Evolutionary conservation across 2,888 invertebrate species (phyloP).

Genomic region (Bellardia pandia): DNA sequence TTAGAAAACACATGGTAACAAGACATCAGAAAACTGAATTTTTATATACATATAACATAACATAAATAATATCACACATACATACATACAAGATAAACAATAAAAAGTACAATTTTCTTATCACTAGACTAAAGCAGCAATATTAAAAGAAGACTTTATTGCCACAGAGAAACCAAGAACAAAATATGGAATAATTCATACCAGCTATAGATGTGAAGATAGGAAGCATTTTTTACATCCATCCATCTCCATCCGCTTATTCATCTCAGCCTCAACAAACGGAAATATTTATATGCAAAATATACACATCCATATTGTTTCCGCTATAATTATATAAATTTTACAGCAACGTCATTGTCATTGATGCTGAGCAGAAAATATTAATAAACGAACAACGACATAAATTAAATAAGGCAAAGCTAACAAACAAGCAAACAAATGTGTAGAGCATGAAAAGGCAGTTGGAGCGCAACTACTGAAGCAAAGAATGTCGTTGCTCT

Average conservation of each 20-base stretch:
- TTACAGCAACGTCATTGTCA: not conserved
- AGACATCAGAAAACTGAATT: not conserved
- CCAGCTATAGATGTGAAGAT: not conserved
- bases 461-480: not conserved
- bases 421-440: not conserved
- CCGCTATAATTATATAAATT: constrained; percentile 36
- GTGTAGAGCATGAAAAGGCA: not conserved
- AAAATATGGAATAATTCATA: not conserved
- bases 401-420: constrained; percentile 17
- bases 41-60: not conserved
- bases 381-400: not conserved
- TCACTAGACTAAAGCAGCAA: not conserved
- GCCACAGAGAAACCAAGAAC: not conserved
- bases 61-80: not conserved
- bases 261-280: not conserved
- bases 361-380: constrained; percentile 13
- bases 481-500: not conserved
- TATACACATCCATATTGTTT: constrained; percentile 7
- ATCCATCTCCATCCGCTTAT: not conserved
- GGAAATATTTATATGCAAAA: constrained; percentile 21
- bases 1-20: not conserved
- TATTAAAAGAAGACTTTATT: not conserved
- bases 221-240: not conserved
- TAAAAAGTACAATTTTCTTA: not conserved
- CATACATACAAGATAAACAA: not conserved